Base-by-base conservation (phyloP, 2,113 vertebrate genomes). In the Rhinichthys klamathensis region DNA sequence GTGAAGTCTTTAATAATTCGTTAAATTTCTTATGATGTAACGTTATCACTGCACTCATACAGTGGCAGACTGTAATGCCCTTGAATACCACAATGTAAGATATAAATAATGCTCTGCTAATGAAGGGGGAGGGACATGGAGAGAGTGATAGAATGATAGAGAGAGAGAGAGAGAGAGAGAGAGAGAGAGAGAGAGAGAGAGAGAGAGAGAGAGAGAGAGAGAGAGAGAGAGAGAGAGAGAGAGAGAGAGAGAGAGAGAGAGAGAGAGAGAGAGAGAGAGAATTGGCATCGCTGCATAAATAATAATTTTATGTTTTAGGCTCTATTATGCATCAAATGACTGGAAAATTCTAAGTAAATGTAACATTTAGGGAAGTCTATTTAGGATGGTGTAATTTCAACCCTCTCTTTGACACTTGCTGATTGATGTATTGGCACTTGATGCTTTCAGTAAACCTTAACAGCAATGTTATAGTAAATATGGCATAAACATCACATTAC, bases 91-190 rank as follows among this genome's bases (percentile, higher is more conserved):
- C 11, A 63, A 80, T 15, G 32, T 23, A 79, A 25, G 6, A n/a
- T 35, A 79, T 80, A 46, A 80, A 79, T 79, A 44, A 80, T 80
- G 23, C n/a, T 27, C n/a, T 80, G 58, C 58, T 30, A 63, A 80
- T 80, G 13, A 80, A 44, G 77, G n/a, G 35, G 58, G 35, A 27
- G 77, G n/a, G 23, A 35, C 35, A 60, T 9, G 18, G 51, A 16
- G 16, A 54, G 51, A 54, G 49, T 2, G 15, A 54, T 0, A 54
- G 16, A 18, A 7, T 7, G 51, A 54, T 0, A 54, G 16, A 54
- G 49, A 1, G 13, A 51, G 49, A 51, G 3, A n/a, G 51, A 21
- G 6, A 78, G 13, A 58, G 51, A 16, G 16, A 54, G 51, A 54
- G 49, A 54, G 16, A 54, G 49, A 1, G 13, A 51, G 49, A 51